These are phyloP conservation scores for Ceratina calcarata DNA, from an alignment of 1,140 invertebrate genomes.

Conservation along the genomic window DNA sequence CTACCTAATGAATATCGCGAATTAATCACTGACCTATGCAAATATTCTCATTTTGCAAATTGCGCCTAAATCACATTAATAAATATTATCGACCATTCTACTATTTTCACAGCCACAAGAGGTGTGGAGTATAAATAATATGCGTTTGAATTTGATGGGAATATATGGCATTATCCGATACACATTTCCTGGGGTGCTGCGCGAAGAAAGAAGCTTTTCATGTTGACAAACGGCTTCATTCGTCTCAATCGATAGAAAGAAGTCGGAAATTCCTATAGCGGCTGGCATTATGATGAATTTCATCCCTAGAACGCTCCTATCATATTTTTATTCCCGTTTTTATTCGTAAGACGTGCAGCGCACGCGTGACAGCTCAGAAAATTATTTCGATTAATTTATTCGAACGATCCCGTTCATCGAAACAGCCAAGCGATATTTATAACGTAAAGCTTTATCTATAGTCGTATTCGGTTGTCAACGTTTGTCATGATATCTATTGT, in stretches of 20 bases:
- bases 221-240: conserved; percentile 6
- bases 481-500: background rate
- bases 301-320: background rate
- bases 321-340: too few relatives aligned
- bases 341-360: background rate
- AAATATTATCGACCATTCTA: too few relatives aligned
- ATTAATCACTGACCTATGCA: too few relatives aligned
- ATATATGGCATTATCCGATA: too few relatives aligned
- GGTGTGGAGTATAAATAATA: too few relatives aligned
- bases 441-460: background rate
- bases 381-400: conserved; percentile 25
- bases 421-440: background rate
- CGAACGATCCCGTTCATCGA: background rate
- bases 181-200: too few relatives aligned
- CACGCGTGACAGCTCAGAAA: background rate
- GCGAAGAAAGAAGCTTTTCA: background rate
- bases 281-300: background rate
- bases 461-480: background rate
- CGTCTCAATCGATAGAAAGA: conserved; percentile 8
- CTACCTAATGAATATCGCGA: too few relatives aligned
- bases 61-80: too few relatives aligned
- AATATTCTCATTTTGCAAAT: too few relatives aligned
- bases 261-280: background rate
- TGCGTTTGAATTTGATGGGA: too few relatives aligned
- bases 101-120: too few relatives aligned